Percentiles rank a stretch among this genome's conserved stretches.
Evolutionary conservation across 2,888 invertebrate genomes (phyloP).

Genomic region (Eurytoma californica): DNA sequence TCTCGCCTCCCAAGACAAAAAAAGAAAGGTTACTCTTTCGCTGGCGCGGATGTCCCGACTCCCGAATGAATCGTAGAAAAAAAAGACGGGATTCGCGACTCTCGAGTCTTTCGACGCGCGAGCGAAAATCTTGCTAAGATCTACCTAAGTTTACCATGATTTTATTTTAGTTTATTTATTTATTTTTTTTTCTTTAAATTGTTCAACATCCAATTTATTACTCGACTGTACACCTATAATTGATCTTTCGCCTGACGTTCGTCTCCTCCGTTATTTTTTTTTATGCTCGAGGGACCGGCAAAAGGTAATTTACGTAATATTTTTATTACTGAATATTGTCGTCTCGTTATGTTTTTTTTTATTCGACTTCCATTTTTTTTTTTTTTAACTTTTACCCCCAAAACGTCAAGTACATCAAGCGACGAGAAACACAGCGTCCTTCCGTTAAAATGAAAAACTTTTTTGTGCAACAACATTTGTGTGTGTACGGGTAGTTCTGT

Average conservation of each 20-base stretch:
- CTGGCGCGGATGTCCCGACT: too few relatives aligned
- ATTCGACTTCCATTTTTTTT: background rate
- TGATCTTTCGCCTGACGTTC: slow-evolving; percentile 17
- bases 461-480: slow-evolving; percentile 55
- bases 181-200: slow-evolving; percentile 8
- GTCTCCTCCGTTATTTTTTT: background rate
- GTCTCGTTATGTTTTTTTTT: slow-evolving; percentile 50
- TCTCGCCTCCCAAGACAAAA: background rate
- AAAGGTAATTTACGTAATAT: slow-evolving; percentile 36
- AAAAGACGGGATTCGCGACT: slow-evolving; percentile 24
- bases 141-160: slow-evolving; percentile 37
- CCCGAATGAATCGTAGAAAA: background rate
- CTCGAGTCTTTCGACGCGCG: slow-evolving; percentile 32
- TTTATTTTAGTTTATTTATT: slow-evolving; percentile 13
- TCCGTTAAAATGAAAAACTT: slow-evolving; percentile 39
- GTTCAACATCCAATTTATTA: slow-evolving; percentile 50
- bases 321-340: slow-evolving; percentile 49
- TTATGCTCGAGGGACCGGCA: slow-evolving; percentile 27
- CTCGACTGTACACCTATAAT: slow-evolving; percentile 35
- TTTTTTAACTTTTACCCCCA: background rate
- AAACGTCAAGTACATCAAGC: slow-evolving; percentile 41
- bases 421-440: slow-evolving; percentile 54
- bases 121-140: slow-evolving; percentile 45
- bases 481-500: slow-evolving; percentile 43
- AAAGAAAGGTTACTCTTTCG: too few relatives aligned